Evolutionary conservation across 1,140 invertebrate species (phyloP), one percentile per base, ranked within the genome.

Genomic region (Drosophila kanapiae): DNA sequence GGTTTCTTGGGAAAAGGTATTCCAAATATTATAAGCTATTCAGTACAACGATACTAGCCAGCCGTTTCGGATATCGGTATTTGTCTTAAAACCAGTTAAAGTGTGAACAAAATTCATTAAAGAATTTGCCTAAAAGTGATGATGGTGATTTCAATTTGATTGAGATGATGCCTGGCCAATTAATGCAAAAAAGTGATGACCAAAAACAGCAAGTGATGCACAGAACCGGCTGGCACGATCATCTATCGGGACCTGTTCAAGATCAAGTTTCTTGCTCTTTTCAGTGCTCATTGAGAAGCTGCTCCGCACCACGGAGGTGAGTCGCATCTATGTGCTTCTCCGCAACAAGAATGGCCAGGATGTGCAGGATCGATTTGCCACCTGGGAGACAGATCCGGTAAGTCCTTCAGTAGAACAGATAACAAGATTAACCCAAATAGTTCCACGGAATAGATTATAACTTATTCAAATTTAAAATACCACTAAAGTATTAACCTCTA

Each of bases 251-350:
- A 37, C 37, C 16, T 56, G 38, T 43, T 57, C 16, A 58, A 67
- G 10, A 61, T 57, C 18, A 53, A 48, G 33, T 57, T 18, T 62
- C 16, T 40, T 64, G 13, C 29, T 51, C 37, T 38, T 86, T 87
- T 60, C 83, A 94, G 94, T 94, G n/a, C 93, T 97, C 9, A 95
- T 98, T 42, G 97, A 98, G 92, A 98, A 98, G 91, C 85, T 98
- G 35, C 93, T 98, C 3, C 94, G 97, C 35, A 97, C 96, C 91
- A 92, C 96, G 0, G 94, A 95, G 10, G 93, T 97, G 1, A 94
- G 93, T 16, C 95, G 94, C 23, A 95, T 98, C 27, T 97, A 96
- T 82, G 86, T 98, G 10, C 93, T 98, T 8, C 94, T 98, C 29
- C 94, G 97, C 51, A 90, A 95, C 0, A 98, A 98, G 92, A 95